A percentile compares a stretch with the other conserved stretches of the same genome.
phyloP scores from a whole-genome alignment of 2,797 vertebrate species.

The Micropoecilia bifurca region DNA sequence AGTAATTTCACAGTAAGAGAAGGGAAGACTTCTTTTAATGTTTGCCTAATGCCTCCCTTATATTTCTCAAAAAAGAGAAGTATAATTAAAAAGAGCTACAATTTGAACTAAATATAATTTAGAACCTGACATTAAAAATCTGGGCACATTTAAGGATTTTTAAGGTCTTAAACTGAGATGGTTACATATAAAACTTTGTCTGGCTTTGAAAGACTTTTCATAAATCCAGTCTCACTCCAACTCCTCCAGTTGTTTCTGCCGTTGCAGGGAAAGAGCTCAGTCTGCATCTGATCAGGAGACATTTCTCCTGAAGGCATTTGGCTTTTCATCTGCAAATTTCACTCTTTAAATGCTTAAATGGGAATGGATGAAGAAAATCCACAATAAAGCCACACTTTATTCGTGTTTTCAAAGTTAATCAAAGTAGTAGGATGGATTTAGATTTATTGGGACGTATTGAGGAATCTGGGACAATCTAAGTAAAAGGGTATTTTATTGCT shows the following conservation, averaged over 20 bases:
- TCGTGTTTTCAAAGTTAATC: neutral
- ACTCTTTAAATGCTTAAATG: neutral
- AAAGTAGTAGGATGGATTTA: neutral
- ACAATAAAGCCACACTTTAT: neutral
- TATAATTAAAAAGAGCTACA: neutral
- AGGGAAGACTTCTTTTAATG: neutral
- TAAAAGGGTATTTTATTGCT: neutral
- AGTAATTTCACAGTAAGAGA: no score
- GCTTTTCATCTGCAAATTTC: neutral
- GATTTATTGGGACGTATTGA: neutral
- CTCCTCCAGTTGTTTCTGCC: neutral
- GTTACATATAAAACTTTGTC: neutral
- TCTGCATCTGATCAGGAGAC: neutral
- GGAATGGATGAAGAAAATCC: neutral
- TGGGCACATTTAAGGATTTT: neutral
- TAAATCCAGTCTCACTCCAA: neutral
- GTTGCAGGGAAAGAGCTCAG: neutral
- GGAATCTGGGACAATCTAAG: neutral
- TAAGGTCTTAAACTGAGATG: neutral
- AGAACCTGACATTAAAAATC: neutral
- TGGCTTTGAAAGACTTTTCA: neutral
- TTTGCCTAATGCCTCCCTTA: neutral
- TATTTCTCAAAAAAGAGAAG: neutral
- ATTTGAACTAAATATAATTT: neutral
- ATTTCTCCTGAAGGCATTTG: neutral